Evolutionary conservation across 2,113 vertebrate genomes (phyloP), one percentile per base, ranked within the genome.

Genomic region (Hassar affinis): DNA sequence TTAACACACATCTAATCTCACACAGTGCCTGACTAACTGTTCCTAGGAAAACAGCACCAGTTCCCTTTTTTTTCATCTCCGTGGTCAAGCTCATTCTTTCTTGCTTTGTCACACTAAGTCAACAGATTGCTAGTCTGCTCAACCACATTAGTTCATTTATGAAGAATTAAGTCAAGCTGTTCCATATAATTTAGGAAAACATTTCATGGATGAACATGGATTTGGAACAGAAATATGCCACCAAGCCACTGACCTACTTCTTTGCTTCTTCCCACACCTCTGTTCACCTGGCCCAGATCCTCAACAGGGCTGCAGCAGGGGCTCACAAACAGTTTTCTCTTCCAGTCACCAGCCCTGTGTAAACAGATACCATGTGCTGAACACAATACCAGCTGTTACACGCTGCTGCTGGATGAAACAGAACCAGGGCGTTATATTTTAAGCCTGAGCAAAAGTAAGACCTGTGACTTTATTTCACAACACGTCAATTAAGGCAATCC

Each of bases 231-330:
- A 47, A 51, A n/a, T 11, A 72, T 64, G 45, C 52, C 54, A 20
- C 61, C 54, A 80, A 78, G 78, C 80, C 52, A 72, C 52, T 84
- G 83, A 82, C 87, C 83, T 81, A 85, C 49, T 86, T 88, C 51
- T 17, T 18, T 22, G 75, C 47, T 79, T 20, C 56, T 77, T 62
- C 77, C 54, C 72, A 80, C 52, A 33, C 61, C 56, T 33, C 45
- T 66, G 25, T 61, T 69, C 33, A 22, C 75, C 64, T 83, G 79
- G 47, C 87, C 86, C 76, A 86, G 77, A 83, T 88, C 72, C 49
- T 80, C 54, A 76, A 17, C 49, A 74, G 69, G 57, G 42, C 75
- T n/a, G 11, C 69, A 57, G 22, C 75, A 38, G 17, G 33, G 69
- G 62, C 76, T 47, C 42, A 72, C 51, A 79, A n/a, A 74, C 35